Base-by-base conservation (phyloP, 1,140 invertebrate genomes). In the Ephestia elutella region DNA sequence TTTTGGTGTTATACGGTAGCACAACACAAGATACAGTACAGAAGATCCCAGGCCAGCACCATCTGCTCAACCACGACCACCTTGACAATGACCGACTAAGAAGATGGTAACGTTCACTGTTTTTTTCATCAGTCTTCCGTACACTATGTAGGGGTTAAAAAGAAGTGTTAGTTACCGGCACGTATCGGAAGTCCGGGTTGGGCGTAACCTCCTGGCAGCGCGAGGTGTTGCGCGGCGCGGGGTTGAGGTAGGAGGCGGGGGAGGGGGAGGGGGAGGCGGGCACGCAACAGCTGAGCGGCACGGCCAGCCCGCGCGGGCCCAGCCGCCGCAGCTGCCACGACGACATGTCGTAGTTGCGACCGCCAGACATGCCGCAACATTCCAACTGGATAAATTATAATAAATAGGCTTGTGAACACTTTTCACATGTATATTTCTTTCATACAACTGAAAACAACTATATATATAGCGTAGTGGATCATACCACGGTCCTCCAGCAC, bases 331-430 rank as follows among this genome's bases (percentile, higher is more conserved):
- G 86, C 58, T 93, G 91, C 95, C 95, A 96, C 71, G 92, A 84
- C 0, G 95, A 96, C 57, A 93, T 94, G 63, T 94, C 93, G 82
- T 96, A 97, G 90, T 97, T 96, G 50, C 91, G 90, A 2, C 93
- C 92, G 63, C 92, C 92, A 25, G 92, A 91, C 71, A 96, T 94
- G 9, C 95, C 96, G 80, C 96, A 97, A 73, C 96, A 97, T 59
- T 93, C 90, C 71, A 96, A 94, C 92, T 95, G 78, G 13, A 88
- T 87, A n/a, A n/a, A n/a, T n/a, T n/a, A n/a, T n/a, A n/a, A n/a
- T n/a, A n/a, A n/a, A n/a, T n/a, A n/a, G n/a, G n/a, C n/a, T n/a
- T n/a, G n/a, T n/a, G n/a, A n/a, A n/a, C n/a, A n/a, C n/a, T n/a
- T n/a, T n/a, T n/a, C n/a, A n/a, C n/a, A n/a, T n/a, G n/a, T n/a